Evolutionary conservation across 2,113 vertebrate species (phyloP).

Genomic region (Nibea albiflora): DNA sequence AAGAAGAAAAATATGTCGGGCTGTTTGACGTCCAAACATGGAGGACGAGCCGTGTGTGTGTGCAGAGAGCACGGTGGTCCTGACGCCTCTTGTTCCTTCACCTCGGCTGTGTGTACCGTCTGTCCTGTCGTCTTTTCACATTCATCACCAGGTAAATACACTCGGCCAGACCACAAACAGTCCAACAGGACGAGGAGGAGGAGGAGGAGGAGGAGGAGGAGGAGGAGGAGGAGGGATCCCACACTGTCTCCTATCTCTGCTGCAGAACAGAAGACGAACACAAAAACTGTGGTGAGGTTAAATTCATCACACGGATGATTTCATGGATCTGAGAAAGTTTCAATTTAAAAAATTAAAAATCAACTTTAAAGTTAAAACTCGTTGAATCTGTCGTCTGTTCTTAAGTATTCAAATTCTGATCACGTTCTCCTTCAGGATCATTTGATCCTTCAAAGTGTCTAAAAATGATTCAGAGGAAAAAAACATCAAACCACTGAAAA

Average conservation of each 20-base stretch:
- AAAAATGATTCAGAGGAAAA: no score
- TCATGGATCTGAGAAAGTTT: no score
- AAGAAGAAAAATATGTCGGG: constrained; percentile 6
- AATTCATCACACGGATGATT: background rate
- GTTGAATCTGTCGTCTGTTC: no score
- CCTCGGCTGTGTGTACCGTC: constrained; percentile 40
- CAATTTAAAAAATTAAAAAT: no score
- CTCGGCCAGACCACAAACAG: constrained; percentile 65
- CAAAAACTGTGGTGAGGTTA: background rate
- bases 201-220: background rate
- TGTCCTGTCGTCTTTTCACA: constrained; percentile 73
- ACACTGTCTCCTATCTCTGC: background rate
- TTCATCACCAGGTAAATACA: constrained; percentile 83
- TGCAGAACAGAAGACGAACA: background rate
- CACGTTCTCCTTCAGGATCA: no score
- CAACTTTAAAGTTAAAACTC: no score
- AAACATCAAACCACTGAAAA: no score
- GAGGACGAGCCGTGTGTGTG: background rate
- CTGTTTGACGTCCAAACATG: constrained; percentile 30
- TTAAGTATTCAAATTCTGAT: no score
- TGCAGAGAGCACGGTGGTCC: constrained; percentile 63
- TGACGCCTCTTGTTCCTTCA: constrained; percentile 41
- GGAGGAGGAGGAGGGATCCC: background rate
- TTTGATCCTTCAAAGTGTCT: no score
- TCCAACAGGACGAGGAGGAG: background rate